A percentile compares a stretch with the other conserved stretches of the same genome.
phyloP scores from a whole-genome alignment of 2,113 vertebrate genomes.

The mouse (Mus musculus) region GRCm39 chr7:40566001-40566500 shows the following conservation, averaged over 20 bases:
- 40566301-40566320: not conserved
- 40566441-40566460: not conserved
- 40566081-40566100: not conserved
- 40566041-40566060: not conserved
- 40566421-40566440: not conserved
- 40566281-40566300: not conserved
- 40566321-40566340: not conserved
- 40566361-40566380: not conserved
- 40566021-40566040: not conserved
- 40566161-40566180: not conserved
- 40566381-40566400: not conserved
- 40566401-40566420: not conserved
- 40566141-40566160: not conserved
- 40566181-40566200: not conserved
- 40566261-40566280: not conserved
- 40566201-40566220: not conserved
- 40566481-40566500: not conserved
- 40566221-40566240: not conserved
- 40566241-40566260: not conserved
- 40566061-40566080: not conserved
- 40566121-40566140: not conserved
- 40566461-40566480: not conserved
- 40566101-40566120: not conserved
- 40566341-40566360: not conserved
- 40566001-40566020: not conserved